These are phyloP conservation scores for Drosophila paramelanica DNA, from an alignment of 2,888 invertebrate species.

Conservation along the genomic window DNA sequence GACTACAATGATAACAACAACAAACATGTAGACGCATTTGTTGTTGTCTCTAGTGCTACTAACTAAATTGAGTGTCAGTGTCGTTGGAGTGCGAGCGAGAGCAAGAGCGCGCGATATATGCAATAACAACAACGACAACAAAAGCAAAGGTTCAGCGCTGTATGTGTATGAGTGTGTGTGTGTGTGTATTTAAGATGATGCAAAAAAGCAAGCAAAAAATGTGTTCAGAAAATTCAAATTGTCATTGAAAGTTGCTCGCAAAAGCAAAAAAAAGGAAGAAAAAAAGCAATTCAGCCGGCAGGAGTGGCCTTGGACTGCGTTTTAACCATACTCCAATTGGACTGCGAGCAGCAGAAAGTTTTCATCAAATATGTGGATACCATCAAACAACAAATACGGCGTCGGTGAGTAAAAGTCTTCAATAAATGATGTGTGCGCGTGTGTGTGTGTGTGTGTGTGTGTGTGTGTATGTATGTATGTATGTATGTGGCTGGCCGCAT, in stretches of 20 bases:
- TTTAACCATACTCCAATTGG: slow-evolving; percentile 45
- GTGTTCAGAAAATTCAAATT: slow-evolving; percentile 41
- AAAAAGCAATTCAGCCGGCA: slow-evolving; percentile 22
- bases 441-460: slow-evolving; percentile 9
- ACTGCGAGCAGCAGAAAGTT: slow-evolving; percentile 24
- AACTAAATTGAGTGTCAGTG: slow-evolving; percentile 38
- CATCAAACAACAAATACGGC: slow-evolving; percentile 85
- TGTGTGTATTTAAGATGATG: slow-evolving; percentile 49
- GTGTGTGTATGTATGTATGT: slow-evolving; percentile 13
- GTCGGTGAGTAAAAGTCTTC: slow-evolving; percentile 82
- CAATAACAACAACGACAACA: slow-evolving; percentile 45
- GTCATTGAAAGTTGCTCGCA: slow-evolving; percentile 35
- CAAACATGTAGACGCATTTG: slow-evolving; percentile 30
- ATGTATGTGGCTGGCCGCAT: slow-evolving; percentile 38
- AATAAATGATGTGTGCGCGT: slow-evolving; percentile 15
- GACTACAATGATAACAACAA: slow-evolving; percentile 29
- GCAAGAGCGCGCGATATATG: slow-evolving; percentile 33
- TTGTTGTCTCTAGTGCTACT: slow-evolving; percentile 31
- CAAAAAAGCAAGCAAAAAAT: slow-evolving; percentile 57
- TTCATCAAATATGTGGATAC: slow-evolving; percentile 83
- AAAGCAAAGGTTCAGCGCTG: slow-evolving; percentile 59
- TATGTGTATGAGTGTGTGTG: slow-evolving; percentile 19
- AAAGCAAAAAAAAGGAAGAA: slow-evolving; percentile 25
- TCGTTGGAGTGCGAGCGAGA: slow-evolving; percentile 24
- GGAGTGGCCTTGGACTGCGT: slow-evolving; percentile 57